phyloP scores from a whole-genome alignment of 35 echinoderm and acorn worm species.

The Acanthaster planci region DNA sequence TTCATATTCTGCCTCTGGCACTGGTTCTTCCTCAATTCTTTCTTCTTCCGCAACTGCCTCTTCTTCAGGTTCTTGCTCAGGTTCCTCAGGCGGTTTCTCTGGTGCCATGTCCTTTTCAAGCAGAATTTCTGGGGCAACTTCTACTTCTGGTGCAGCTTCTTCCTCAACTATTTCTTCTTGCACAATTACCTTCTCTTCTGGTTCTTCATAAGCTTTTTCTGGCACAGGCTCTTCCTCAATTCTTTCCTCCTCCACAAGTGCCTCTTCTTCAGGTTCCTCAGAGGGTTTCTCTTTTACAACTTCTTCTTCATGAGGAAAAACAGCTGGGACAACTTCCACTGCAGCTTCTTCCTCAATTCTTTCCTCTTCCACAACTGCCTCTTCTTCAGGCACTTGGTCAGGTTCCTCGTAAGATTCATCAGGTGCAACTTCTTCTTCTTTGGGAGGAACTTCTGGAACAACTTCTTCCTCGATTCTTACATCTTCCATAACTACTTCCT shows the following conservation, averaged over 20 bases:
- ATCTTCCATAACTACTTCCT: background rate
- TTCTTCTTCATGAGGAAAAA: slow-evolving; percentile 27
- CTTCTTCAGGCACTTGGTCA: background rate
- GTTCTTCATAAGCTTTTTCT: background rate
- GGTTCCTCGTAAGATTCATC: too few relatives aligned
- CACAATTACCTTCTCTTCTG: slow-evolving; percentile 24
- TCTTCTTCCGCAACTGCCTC: slow-evolving; percentile 5
- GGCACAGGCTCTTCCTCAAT: too few relatives aligned
- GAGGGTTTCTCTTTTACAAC: background rate
- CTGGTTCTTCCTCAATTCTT: slow-evolving; percentile 25
- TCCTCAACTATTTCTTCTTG: slow-evolving; percentile 42
- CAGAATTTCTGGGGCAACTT: background rate
- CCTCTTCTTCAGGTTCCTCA: too few relatives aligned
- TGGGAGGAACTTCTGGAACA: background rate
- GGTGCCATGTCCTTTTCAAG: background rate
- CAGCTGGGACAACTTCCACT: background rate
- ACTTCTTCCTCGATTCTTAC: background rate
- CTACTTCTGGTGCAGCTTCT: slow-evolving; percentile 23
- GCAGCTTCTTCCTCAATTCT: background rate
- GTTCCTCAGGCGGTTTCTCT: slow-evolving; percentile 1
- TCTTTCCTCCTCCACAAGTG: too few relatives aligned
- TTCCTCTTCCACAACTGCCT: background rate
- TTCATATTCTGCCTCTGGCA: background rate
- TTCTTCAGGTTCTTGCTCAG: slow-evolving; percentile 26
- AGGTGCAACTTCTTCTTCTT: background rate